Conservation (phyloP, 2,797 vertebrate genomes). For the Chromis chromis region DNA sequence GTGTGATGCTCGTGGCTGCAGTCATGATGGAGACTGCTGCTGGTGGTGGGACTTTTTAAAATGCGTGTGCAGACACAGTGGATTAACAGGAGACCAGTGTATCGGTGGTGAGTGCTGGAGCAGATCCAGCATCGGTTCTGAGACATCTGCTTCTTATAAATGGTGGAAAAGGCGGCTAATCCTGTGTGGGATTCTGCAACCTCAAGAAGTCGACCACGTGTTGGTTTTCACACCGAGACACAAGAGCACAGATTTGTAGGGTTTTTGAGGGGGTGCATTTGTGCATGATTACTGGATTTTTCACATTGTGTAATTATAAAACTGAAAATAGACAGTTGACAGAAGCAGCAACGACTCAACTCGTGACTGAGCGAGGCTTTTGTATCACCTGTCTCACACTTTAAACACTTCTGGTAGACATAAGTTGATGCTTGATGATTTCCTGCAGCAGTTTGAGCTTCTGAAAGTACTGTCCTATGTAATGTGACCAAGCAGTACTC, state of each 20-base stretch:
- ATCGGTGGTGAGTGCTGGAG: conserved; percentile 31
- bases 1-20: conserved; percentile 14
- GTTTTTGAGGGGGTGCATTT: conserved; percentile 10
- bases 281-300: conserved; percentile 12
- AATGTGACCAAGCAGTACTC: not conserved
- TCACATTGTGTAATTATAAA: not conserved
- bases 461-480: not conserved
- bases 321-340: not conserved
- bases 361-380: not conserved
- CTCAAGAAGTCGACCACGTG: conserved; percentile 18
- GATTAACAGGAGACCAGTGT: conserved; percentile 39
- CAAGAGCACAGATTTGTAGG: not conserved
- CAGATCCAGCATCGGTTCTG: conserved; percentile 24
- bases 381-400: conserved; percentile 4
- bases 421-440: not conserved
- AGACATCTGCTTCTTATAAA: conserved; percentile 59
- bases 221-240: conserved; percentile 3
- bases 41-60: conserved; percentile 13
- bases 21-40: not conserved
- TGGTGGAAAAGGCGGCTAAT: conserved; percentile 34
- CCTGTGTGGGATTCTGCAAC: conserved; percentile 52
- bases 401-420: not conserved
- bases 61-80: conserved; percentile 15
- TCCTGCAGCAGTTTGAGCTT: conserved; percentile 2
- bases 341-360: not conserved